phyloP scores from a whole-genome alignment of 2,888 invertebrate species.

The Tachina fera region DNA sequence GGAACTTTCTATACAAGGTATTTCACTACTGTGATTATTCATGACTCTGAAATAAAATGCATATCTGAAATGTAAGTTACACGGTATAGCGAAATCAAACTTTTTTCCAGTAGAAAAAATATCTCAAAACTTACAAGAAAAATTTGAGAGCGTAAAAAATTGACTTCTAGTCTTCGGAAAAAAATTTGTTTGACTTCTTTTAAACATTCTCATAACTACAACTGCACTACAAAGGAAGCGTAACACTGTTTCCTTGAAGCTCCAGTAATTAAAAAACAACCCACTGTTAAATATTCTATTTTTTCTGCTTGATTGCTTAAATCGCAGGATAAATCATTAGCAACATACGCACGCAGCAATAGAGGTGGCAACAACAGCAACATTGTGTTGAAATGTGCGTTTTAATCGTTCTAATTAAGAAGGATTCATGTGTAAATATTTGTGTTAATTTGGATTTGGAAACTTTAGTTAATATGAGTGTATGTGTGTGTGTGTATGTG shows the following conservation, averaged over 20 bases:
- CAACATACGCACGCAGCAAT: slow-evolving; percentile 39
- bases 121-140: too few relatives aligned
- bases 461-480: not conserved
- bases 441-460: slow-evolving; percentile 16
- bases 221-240: fast-evolving
- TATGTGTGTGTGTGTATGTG: not conserved
- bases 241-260: too few relatives aligned
- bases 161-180: too few relatives aligned
- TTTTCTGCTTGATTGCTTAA: slow-evolving; percentile 7
- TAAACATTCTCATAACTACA: too few relatives aligned
- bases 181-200: too few relatives aligned
- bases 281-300: not conserved
- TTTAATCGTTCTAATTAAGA: slow-evolving; percentile 61
- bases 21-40: too few relatives aligned
- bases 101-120: too few relatives aligned
- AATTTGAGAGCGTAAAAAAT: too few relatives aligned
- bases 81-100: too few relatives aligned
- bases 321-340: slow-evolving; percentile 54
- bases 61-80: too few relatives aligned
- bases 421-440: slow-evolving; percentile 60
- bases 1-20: too few relatives aligned
- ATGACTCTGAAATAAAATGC: too few relatives aligned
- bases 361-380: slow-evolving; percentile 3
- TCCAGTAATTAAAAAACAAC: slow-evolving; percentile 2
- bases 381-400: slow-evolving; percentile 42